phyloP scores from a whole-genome alignment of 2,797 vertebrate species.

The Salarias fasciatus region DNA sequence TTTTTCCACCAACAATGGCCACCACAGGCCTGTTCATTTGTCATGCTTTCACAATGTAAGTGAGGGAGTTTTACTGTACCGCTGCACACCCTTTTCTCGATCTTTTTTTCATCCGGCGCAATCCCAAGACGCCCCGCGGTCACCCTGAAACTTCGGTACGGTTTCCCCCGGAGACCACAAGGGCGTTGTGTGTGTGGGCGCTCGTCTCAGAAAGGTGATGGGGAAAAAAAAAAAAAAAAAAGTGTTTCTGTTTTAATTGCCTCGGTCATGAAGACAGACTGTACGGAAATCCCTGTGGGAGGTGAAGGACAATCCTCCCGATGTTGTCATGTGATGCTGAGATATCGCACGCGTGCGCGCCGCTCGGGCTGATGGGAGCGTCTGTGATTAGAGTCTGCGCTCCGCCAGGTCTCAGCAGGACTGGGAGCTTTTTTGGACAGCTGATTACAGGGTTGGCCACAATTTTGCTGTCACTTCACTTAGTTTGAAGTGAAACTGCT shows the following conservation, averaged over 20 bases:
- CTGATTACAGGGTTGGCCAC: conserved; percentile 12
- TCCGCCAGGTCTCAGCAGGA: conserved; percentile 26
- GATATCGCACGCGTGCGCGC: background rate
- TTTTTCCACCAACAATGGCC: conserved; percentile 4
- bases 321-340: conserved; percentile 3
- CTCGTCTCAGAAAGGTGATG: conserved; percentile 12
- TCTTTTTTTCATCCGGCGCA: conserved; percentile 27
- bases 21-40: background rate
- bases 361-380: background rate
- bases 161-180: conserved; percentile 30
- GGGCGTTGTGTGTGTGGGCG: conserved; percentile 19
- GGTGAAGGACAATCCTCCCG: conserved; percentile 7
- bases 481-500: conserved; percentile 10
- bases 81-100: too few species aligned
- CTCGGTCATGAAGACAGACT: conserved; percentile 23
- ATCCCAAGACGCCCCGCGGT: conserved; percentile 9
- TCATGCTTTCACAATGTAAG: background rate
- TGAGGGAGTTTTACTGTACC: too few species aligned
- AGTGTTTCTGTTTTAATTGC: conserved; percentile 35
- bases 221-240: too few species aligned
- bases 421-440: conserved; percentile 11
- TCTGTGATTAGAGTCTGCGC: conserved; percentile 16
- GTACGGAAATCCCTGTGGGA: conserved; percentile 29
- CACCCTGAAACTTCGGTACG: conserved; percentile 51
- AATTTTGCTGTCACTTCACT: conserved; percentile 1